phyloP scores from a whole-genome alignment of 2,113 vertebrate genomes.

The Xiphophorus hellerii region DNA sequence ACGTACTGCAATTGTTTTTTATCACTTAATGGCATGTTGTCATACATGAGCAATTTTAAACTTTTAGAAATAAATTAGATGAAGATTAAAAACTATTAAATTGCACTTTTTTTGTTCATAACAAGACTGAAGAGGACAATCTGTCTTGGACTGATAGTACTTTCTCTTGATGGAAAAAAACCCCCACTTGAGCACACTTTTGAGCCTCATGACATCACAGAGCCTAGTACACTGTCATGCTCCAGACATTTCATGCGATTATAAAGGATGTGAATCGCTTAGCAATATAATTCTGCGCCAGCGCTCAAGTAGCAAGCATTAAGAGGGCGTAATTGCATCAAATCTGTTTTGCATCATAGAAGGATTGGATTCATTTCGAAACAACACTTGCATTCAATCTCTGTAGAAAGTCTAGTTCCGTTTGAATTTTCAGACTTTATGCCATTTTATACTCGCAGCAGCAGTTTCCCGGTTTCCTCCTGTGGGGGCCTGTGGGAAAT shows the following conservation, averaged over 20 bases:
- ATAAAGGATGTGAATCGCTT: constrained; percentile 48
- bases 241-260: constrained; percentile 58
- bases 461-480: constrained; percentile 7
- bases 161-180: neutral
- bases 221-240: constrained; percentile 33
- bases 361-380: constrained; percentile 48
- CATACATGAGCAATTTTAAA: neutral
- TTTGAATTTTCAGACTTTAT: neutral
- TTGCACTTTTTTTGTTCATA: neutral
- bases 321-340: constrained; percentile 63
- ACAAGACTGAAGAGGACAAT: neutral
- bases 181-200: neutral
- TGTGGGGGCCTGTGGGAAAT: constrained; percentile 12
- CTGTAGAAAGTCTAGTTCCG: neutral
- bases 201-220: constrained; percentile 40
- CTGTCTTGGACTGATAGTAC: neutral
- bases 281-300: constrained; percentile 30
- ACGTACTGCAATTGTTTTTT: no score
- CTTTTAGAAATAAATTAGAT: neutral
- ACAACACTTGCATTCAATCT: constrained; percentile 2
- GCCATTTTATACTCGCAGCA: constrained; percentile 3
- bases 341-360: constrained; percentile 53
- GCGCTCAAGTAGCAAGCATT: constrained; percentile 28
- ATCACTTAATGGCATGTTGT: neutral
- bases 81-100: constrained; percentile 15